phyloP scores from a whole-genome alignment of 2,113 vertebrate species.

The Probosciger aterrimus region DNA sequence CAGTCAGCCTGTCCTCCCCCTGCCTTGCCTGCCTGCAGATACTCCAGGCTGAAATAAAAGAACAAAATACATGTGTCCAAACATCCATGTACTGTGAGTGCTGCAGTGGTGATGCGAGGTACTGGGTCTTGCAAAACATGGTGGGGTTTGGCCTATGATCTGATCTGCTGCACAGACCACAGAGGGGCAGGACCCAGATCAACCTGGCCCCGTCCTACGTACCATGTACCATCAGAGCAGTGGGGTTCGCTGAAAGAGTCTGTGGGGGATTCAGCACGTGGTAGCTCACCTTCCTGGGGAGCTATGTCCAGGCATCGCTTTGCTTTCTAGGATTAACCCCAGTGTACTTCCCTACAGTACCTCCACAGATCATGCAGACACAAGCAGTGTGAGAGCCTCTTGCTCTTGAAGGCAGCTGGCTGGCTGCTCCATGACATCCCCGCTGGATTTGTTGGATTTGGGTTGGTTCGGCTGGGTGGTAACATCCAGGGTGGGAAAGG shows the following conservation, averaged over 20 bases:
- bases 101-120: accelerated
- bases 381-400: accelerated
- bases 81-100: accelerated
- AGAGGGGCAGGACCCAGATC: background rate
- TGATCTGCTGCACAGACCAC: accelerated
- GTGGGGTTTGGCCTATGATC: accelerated
- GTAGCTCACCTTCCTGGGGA: background rate
- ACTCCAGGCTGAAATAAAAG: background rate
- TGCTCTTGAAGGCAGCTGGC: background rate
- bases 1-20: too few species aligned
- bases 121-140: accelerated
- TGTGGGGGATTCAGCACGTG: accelerated
- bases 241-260: background rate
- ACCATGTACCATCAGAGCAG: background rate
- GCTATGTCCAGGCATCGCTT: accelerated
- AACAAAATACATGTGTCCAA: accelerated
- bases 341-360: too few species aligned
- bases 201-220: accelerated
- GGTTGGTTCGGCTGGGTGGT: background rate
- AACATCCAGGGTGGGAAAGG: accelerated
- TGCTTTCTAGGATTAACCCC: background rate
- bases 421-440: background rate
- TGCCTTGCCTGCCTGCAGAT: accelerated
- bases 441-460: accelerated
- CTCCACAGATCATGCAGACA: accelerated